phyloP scores from a whole-genome alignment of 2,113 vertebrate species.

The Piaya cayana region DNA sequence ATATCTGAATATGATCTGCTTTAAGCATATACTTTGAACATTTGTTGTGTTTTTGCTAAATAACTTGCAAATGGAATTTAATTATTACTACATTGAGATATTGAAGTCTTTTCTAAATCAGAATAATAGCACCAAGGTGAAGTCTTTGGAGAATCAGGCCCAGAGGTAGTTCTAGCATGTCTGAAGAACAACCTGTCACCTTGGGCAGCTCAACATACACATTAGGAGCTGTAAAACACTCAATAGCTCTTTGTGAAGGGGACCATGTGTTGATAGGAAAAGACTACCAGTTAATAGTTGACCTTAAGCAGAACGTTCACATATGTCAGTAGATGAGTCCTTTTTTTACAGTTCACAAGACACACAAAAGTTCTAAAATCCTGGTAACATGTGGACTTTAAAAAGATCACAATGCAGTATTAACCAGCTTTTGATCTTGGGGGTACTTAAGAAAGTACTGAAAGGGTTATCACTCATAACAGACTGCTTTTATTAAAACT shows the following conservation, averaged over 20 bases:
- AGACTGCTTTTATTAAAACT: neutral
- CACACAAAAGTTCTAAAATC: neutral
- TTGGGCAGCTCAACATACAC: conserved; percentile 7
- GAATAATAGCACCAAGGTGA: neutral
- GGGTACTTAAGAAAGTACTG: neutral
- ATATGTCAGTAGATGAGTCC: neutral
- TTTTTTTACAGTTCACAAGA: neutral
- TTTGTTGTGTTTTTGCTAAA: neutral
- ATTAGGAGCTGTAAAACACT: conserved; percentile 47
- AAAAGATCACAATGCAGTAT: neutral
- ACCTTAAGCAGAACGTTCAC: conserved; percentile 10
- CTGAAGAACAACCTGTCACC: conserved; percentile 44
- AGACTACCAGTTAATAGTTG: conserved; percentile 47
- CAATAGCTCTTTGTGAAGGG: conserved; percentile 63
- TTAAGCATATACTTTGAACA: neutral
- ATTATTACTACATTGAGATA: neutral
- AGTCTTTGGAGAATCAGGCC: neutral
- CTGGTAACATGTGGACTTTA: neutral
- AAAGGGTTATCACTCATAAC: neutral
- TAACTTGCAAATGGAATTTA: neutral
- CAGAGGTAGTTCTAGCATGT: neutral
- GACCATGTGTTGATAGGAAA: conserved; percentile 58
- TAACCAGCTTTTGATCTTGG: neutral
- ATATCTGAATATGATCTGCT: neutral
- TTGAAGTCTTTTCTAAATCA: neutral